Conservation (phyloP, 1,140 invertebrate species). For the Nephotettix cincticeps region DNA sequence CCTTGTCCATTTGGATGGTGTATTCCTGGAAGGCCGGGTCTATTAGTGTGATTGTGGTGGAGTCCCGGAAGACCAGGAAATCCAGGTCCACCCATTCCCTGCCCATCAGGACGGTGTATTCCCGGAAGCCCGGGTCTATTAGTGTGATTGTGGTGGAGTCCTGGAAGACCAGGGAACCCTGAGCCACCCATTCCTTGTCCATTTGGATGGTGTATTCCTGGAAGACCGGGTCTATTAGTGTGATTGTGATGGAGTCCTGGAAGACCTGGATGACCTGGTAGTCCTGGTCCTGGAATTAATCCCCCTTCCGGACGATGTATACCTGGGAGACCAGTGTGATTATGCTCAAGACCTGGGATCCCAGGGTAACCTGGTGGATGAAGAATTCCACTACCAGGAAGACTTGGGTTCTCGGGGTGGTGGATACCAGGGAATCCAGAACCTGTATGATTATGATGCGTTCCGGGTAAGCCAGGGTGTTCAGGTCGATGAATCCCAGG, state of each 20-base stretch:
- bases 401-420: neutral
- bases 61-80: no score
- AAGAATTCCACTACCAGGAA: constrained; percentile 25
- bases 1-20: no score
- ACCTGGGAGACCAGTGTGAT: constrained; percentile 6
- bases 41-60: neutral
- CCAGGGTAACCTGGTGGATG: constrained; percentile 11
- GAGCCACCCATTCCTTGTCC: no score
- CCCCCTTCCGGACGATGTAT: neutral
- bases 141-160: neutral
- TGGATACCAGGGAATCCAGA: constrained; percentile 22
- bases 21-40: constrained; percentile 11
- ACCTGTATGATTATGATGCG: constrained; percentile 32
- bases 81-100: no score
- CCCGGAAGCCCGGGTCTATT: neutral
- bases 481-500: constrained; percentile 28
- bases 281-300: no score
- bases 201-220: constrained; percentile 1
- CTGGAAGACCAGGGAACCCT: no score
- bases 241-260: constrained; percentile 2
- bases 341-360: neutral
- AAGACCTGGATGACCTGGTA: neutral
- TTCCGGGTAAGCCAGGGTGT: constrained; percentile 36
- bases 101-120: neutral
- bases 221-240: neutral